Base-by-base conservation (phyloP, 2,888 invertebrate species). In the Chrysolina americana region DNA sequence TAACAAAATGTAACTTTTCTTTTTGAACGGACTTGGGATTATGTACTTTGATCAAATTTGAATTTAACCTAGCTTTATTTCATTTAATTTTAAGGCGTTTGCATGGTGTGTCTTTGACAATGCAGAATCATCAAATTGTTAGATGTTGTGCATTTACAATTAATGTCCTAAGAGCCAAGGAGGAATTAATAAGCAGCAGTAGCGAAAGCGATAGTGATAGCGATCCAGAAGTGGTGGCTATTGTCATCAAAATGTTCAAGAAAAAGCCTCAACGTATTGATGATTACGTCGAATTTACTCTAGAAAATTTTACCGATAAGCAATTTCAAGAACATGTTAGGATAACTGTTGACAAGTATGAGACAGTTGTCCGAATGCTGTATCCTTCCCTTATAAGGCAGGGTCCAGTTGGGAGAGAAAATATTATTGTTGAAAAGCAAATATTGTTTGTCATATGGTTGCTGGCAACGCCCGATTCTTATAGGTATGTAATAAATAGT, bases 391-490 rank as follows among this genome's bases (percentile, higher is more conserved):
- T 69, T 15, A 44, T 19, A 21, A 53, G 47, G 17, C 23, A 69
- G 2, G 23, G 15, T 41, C 15, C 4, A 56, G 17, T 13, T 64
- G 70, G 70, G 15, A 47, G 66, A 53, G 6, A 28, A n/a, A 63
- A 15, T 64, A 47, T 74, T 47, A 41, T 19, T 23, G 41, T 66
- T 28, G 36, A 65, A 28, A 69, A 66, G 28, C 76, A 76, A 44
- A 17, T 77, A 41, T 56, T 77, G 36, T n/a, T 62, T 8, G 70
- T 70, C 5, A 53, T 75, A 36, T 77, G 75, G 77, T 13, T 77
- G 0, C 44, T 77, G 36, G 72, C 66, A 41, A 77, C 77, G 5
- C 77, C 77, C 41, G 77, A 77, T 47, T 69, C 72, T 19, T 77
- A 68, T 50, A 70, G 77, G 77, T 77, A 70, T 62, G 65, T 68